Conservation (phyloP, 1,140 invertebrate species). For the Pogonognathellus flavescens region DNA sequence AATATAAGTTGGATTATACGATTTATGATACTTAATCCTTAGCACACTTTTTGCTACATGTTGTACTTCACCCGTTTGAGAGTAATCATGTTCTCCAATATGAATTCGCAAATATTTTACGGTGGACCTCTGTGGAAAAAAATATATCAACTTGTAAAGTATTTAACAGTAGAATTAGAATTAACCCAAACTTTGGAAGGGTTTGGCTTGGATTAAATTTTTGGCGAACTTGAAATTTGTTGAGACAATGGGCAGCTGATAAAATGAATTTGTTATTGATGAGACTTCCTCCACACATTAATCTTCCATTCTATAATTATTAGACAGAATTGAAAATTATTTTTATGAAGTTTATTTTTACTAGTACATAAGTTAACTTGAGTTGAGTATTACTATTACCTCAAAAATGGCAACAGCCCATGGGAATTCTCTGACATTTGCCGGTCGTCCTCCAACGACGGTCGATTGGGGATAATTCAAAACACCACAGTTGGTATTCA, state of each 20-base stretch:
- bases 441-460: background rate
- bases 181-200: too few species aligned
- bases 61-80: background rate
- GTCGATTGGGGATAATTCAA: background rate
- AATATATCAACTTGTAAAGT: too few species aligned
- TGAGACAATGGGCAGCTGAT: background rate
- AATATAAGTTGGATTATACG: background rate
- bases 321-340: too few species aligned
- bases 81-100: slow-evolving; percentile 17
- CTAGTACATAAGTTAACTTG: too few species aligned
- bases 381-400: too few species aligned
- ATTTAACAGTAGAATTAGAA: too few species aligned
- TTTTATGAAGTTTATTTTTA: too few species aligned
- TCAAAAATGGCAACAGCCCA: background rate
- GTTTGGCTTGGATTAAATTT: too few species aligned
- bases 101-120: slow-evolving; percentile 8
- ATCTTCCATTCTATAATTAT: background rate
- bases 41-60: background rate
- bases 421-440: background rate
- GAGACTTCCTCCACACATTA: slow-evolving; percentile 3
- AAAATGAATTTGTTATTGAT: background rate
- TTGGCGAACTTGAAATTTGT: background rate
- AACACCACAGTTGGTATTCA: background rate
- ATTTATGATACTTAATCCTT: background rate
- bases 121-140: background rate